Evolutionary conservation across 2,888 invertebrate genomes (phyloP).

Genomic region (Chrysina gloriosa): DNA sequence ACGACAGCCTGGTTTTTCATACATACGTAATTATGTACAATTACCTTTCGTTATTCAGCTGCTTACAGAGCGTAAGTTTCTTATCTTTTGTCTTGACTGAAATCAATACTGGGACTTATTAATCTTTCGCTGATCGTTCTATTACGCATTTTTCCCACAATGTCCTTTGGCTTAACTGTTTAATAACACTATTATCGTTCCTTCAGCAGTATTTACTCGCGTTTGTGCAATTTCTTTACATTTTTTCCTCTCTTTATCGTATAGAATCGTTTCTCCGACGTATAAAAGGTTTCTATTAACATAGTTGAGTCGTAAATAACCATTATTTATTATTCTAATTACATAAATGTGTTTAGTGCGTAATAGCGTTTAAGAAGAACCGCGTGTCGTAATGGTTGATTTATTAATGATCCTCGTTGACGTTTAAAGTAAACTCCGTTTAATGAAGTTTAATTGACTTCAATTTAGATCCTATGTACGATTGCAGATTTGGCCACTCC

Average conservation of each 20-base stretch:
- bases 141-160: slow-evolving; percentile 29
- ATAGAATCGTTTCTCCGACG: slow-evolving; percentile 1
- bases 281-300: slow-evolving; percentile 35
- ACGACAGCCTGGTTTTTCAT: slow-evolving; percentile 13
- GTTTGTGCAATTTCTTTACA: slow-evolving; percentile 28
- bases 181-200: slow-evolving; percentile 28
- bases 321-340: slow-evolving; percentile 30
- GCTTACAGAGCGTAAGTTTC: background rate
- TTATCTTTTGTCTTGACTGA: slow-evolving; percentile 27
- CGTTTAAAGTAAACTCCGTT: background rate
- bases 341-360: slow-evolving; percentile 17
- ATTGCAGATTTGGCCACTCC: background rate
- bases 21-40: slow-evolving; percentile 21
- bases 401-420: background rate
- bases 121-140: slow-evolving; percentile 20
- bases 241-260: background rate
- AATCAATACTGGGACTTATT: slow-evolving; percentile 22
- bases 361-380: slow-evolving; percentile 1
- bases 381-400: slow-evolving; percentile 5
- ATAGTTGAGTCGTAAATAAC: slow-evolving; percentile 20
- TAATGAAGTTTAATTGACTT: slow-evolving; percentile 3
- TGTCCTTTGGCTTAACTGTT: slow-evolving; percentile 16
- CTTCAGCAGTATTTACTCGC: slow-evolving; percentile 13
- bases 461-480: background rate
- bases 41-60: slow-evolving; percentile 7